These are phyloP conservation scores for Chaetophractus vellerosus DNA, from an alignment of 2,797 vertebrate species.

Conservation along the genomic window DNA sequence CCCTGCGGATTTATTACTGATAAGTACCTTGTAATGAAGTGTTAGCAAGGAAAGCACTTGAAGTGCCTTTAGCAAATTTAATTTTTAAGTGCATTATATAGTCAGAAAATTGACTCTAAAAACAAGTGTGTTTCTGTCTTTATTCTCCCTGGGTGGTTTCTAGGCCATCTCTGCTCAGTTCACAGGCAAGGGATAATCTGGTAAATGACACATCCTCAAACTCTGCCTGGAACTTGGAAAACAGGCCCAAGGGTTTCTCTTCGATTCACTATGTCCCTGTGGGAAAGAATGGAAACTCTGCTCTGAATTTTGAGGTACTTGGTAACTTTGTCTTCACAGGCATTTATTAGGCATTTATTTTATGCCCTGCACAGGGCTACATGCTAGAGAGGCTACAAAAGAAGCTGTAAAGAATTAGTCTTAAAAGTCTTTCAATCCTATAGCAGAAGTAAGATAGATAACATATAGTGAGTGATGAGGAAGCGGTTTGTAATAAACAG, in stretches of 20 bases:
- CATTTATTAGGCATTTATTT: background rate
- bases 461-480: background rate
- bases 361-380: background rate
- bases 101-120: conserved; percentile 88
- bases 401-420: background rate
- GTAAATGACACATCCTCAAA: conserved; percentile 65
- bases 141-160: conserved; percentile 80
- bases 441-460: background rate
- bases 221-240: background rate
- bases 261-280: conserved; percentile 18
- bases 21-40: conserved; percentile 83
- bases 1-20: conserved; percentile 85
- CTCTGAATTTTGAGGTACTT: background rate
- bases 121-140: conserved; percentile 84
- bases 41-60: conserved; percentile 81
- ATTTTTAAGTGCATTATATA: conserved; percentile 88
- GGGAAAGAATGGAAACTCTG: conserved; percentile 22
- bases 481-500: too few relatives aligned
- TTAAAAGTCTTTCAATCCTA: background rate
- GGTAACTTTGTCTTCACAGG: background rate
- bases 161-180: conserved; percentile 82
- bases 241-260: conserved; percentile 17
- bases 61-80: conserved; percentile 88
- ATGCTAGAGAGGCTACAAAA: background rate
- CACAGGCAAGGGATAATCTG: conserved; percentile 84